Evolutionary conservation across 2,797 vertebrate species (phyloP).

Genomic region (Falco naumanni): DNA sequence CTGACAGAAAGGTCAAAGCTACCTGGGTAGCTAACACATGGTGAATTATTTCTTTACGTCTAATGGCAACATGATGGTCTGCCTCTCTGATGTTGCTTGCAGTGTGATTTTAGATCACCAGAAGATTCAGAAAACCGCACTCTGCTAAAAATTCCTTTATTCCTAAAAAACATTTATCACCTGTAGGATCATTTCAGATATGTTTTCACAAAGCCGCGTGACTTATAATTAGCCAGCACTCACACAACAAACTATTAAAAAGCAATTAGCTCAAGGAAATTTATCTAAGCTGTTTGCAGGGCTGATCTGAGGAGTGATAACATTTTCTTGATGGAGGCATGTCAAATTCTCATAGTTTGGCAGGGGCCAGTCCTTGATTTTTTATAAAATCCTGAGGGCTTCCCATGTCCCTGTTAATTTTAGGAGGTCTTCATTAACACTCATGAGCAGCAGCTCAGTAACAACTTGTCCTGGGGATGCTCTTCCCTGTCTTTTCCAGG

Average conservation of each 20-base stretch:
- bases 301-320: background rate
- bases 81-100: background rate
- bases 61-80: background rate
- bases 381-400: background rate
- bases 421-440: background rate
- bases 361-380: background rate
- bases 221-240: constrained; percentile 16
- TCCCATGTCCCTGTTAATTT: background rate
- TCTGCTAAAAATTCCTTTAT: background rate
- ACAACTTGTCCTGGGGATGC: background rate
- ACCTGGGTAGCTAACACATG: background rate
- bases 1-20: background rate
- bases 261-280: constrained; percentile 37
- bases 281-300: background rate
- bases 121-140: background rate
- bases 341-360: background rate
- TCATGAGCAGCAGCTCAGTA: background rate
- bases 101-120: background rate
- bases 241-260: constrained; percentile 29
- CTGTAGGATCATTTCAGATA: background rate
- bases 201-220: background rate
- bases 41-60: background rate
- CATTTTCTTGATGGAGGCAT: background rate
- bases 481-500: background rate
- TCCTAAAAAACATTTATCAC: constrained; percentile 3